A percentile compares a stretch with the other conserved stretches of the same genome.
Conservation (phyloP, 2,113 vertebrate species). For the Neolamprologus longior region DNA sequence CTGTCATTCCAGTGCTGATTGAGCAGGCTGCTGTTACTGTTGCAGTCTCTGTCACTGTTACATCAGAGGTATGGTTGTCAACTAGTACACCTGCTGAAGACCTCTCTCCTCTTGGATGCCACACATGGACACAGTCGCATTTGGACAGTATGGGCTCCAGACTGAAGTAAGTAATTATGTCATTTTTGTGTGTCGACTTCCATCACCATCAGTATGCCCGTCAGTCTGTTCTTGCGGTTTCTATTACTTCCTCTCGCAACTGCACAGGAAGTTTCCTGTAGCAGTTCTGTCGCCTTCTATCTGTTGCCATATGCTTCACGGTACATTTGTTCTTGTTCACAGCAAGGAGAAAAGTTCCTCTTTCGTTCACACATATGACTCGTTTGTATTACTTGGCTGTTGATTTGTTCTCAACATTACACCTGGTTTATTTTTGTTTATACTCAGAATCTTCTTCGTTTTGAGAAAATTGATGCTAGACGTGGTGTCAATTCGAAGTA, state of each 20-base stretch:
- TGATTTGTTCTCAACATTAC: not conserved
- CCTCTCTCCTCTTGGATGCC: not conserved
- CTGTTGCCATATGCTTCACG: not conserved
- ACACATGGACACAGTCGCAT: conserved; percentile 53
- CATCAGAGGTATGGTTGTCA: not conserved
- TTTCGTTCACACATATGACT: not conserved
- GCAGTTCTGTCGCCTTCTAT: not conserved
- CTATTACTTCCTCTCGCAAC: conserved; percentile 59
- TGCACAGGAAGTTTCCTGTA: conserved; percentile 55
- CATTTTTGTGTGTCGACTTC: not conserved
- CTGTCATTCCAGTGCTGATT: conserved; percentile 27
- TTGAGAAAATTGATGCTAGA: not conserved
- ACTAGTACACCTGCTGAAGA: not conserved
- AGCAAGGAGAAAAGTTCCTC: not conserved
- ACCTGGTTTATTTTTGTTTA: not conserved
- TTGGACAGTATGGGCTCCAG: conserved; percentile 69
- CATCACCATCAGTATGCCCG: conserved; percentile 2
- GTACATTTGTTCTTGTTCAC: not conserved
- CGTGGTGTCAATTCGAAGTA: not conserved
- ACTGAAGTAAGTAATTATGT: conserved; percentile 64
- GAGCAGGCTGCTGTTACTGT: conserved; percentile 2
- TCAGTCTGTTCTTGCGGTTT: conserved; percentile 42
- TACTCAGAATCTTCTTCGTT: not conserved
- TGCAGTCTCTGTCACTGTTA: not conserved
- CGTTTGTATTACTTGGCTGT: not conserved